A percentile compares a stretch with the other conserved stretches of the same genome.
Conservation (phyloP, 1,140 invertebrate genomes). For the Drosophila ohnishii region DNA sequence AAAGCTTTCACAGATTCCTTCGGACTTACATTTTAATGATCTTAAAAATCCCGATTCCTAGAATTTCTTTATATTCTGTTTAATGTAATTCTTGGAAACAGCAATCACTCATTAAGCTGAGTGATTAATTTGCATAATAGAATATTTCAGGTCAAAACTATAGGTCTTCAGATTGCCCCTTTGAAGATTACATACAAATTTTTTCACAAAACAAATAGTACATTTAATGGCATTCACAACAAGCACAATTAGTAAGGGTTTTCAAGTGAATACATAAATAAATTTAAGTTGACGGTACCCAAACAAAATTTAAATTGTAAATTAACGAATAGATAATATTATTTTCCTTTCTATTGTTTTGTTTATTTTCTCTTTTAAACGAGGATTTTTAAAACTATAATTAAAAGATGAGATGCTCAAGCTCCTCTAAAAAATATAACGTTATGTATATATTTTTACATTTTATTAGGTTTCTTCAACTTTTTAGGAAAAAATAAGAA, state of each 20-base stretch:
- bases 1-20: background rate
- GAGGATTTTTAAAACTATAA: background rate
- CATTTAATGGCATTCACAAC: background rate
- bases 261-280: constrained; percentile 7
- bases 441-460: no score
- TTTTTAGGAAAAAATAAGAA: background rate
- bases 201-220: background rate
- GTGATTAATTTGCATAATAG: background rate
- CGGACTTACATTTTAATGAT: background rate
- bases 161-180: background rate
- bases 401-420: background rate
- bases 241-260: background rate
- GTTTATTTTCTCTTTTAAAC: background rate
- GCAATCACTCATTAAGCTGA: background rate
- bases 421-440: no score
- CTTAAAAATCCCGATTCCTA: background rate
- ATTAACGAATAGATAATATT: background rate
- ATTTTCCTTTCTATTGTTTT: background rate
- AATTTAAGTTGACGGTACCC: background rate
- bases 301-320: background rate
- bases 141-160: background rate
- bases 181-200: background rate
- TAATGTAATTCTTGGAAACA: background rate
- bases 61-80: background rate
- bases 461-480: no score